Evolutionary conservation across 1,140 invertebrate genomes (phyloP).

Genomic region (Linepithema humile): DNA sequence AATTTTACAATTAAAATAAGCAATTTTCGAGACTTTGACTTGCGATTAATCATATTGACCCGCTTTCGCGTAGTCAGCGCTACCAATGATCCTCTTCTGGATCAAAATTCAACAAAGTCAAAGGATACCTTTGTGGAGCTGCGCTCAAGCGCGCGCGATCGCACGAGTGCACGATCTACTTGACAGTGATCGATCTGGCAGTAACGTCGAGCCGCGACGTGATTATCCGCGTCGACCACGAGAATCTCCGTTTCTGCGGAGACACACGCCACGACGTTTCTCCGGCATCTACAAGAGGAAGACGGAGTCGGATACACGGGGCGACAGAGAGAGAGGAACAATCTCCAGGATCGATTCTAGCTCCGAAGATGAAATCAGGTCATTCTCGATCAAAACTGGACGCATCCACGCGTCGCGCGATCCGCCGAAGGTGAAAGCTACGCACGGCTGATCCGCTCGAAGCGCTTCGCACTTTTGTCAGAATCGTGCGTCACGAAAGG

Average conservation of each 20-base stretch:
- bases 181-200: constrained; percentile 54
- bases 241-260: constrained; percentile 15
- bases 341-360: constrained; percentile 45
- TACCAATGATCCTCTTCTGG: not conserved
- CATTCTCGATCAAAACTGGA: constrained; percentile 54
- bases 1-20: not conserved
- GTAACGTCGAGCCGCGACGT: constrained; percentile 19
- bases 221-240: not conserved
- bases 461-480: not conserved
- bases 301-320: not conserved
- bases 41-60: constrained; percentile 5
- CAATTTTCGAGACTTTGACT: constrained; percentile 35
- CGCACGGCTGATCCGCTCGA: constrained; percentile 5
- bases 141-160: not conserved
- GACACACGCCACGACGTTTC: not conserved
- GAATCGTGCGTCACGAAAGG: not conserved
- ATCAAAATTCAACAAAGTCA: not conserved
- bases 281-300: not conserved
- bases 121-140: not conserved
- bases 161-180: constrained; percentile 33
- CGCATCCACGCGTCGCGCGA: constrained; percentile 41
- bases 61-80: not conserved
- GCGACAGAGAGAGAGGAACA: not conserved
- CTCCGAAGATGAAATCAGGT: constrained; percentile 55
- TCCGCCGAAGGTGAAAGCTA: constrained; percentile 11